Evolutionary conservation across 2,797 vertebrate species (phyloP), one percentile per base, ranked within the genome.

Genomic region (Hozukius guyotensis): DNA sequence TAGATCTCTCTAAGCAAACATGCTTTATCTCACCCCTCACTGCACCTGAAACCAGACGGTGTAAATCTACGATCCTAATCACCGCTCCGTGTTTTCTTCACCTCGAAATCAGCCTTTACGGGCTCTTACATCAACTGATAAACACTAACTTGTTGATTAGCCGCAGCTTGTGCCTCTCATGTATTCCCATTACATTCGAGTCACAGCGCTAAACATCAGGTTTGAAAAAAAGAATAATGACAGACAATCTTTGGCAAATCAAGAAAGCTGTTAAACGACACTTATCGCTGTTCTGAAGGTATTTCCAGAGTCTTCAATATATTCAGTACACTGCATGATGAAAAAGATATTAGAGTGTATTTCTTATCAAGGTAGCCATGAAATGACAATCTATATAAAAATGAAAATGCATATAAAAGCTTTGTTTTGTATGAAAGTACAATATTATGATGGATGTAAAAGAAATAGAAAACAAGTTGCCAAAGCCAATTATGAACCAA

Each of bases 1-100:
- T 95, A 95, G 93, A 94, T 94, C 84, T 89, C 93, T 94, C 91
- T 82, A 87, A 96, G 93, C 92, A 94, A 96, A 95, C 94, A 90
- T 91, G 93, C 91, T 94, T 96, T 96, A 96, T 96, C 96, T 96
- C 95, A 94, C 92, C 93, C 93, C 90, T 94, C 93, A 84, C 76
- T 93, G 93, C 91, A 92, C 95, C 94, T 94, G 95, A 94, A 87
- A 78, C 74, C 75, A 78, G 73, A 80, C 27, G 16, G 53, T 60
- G 94, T 95, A 87, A 93, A 96, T 95, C 94, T 92, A 93, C 89
- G 10, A 60, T 83, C 53, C 76, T 71, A 82, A 89, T 92, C 87
- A 83, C 76, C 36, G 64, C 75, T 60, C 38, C 16, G 3, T 73
- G 65, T 67, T 92, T 46, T 89, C 94, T 91, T 91, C 94, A 78